phyloP scores from a whole-genome alignment of 2,888 invertebrate genomes.

The Rotaria macrura region DNA sequence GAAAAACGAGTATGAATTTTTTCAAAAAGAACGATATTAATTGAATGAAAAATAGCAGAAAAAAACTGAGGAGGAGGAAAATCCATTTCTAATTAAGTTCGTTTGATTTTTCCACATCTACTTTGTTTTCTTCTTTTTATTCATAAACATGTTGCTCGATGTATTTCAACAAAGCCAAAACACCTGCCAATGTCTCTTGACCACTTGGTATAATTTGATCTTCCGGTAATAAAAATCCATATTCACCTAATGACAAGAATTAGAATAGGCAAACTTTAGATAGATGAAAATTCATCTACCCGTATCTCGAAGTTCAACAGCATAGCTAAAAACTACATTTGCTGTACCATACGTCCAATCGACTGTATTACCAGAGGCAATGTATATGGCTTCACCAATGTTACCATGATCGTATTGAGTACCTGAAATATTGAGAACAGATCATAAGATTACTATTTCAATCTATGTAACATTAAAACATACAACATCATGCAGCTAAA shows the following conservation, averaged over 20 bases:
- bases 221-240: conserved; percentile 27
- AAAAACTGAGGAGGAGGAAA: background rate
- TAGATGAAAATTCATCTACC: conserved; percentile 19
- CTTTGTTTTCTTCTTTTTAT: background rate
- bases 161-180: background rate
- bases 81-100: background rate
- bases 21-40: background rate
- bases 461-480: too few species aligned
- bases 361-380: conserved; percentile 28
- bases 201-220: conserved; percentile 30
- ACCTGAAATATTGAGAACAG: conserved; percentile 4
- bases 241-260: background rate
- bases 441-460: too few species aligned
- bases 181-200: conserved; percentile 23
- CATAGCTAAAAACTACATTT: conserved; percentile 20
- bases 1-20: too few species aligned
- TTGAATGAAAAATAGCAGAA: background rate
- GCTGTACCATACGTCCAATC: conserved; percentile 29
- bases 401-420: conserved; percentile 28
- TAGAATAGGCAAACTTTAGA: background rate
- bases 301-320: conserved; percentile 27
- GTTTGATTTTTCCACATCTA: background rate
- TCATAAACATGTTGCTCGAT: background rate
- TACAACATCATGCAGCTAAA: too few species aligned
- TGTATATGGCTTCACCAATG: conserved; percentile 29